A percentile compares a stretch with the other conserved stretches of the same genome.
Conservation (phyloP, 2,113 vertebrate species). For the Macheiramphus alcinus region DNA sequence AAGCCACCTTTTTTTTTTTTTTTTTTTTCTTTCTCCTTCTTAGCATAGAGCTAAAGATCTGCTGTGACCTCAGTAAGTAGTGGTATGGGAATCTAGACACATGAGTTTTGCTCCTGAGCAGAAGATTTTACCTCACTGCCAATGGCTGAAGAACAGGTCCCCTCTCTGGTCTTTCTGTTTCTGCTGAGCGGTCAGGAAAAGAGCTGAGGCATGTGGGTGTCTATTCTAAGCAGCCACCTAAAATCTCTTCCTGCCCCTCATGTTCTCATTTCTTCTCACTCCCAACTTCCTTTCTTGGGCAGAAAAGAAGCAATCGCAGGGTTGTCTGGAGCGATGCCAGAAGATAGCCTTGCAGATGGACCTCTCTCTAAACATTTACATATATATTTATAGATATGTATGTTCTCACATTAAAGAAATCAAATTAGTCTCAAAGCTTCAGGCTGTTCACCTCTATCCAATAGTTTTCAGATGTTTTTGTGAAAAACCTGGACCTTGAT, state of each 20-base stretch:
- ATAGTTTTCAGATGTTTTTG: not conserved
- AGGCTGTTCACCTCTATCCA: not conserved
- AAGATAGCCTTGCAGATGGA: not conserved
- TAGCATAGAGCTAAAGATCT: not conserved
- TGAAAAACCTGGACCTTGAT: not conserved
- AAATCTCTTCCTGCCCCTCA: not conserved
- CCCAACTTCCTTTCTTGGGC: not conserved
- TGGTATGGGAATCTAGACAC: not conserved
- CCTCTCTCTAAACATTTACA: not conserved
- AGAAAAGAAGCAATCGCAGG: not conserved
- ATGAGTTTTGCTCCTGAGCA: not conserved
- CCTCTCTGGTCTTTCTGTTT: not conserved
- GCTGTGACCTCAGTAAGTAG: not conserved
- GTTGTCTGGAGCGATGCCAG: not conserved
- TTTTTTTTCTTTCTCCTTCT: not conserved
- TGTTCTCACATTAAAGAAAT: not conserved
- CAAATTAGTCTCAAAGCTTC: not conserved
- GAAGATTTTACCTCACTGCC: not conserved
- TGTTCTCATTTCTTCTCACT: not conserved
- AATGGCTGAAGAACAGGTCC: not conserved
- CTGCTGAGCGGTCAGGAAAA: not conserved
- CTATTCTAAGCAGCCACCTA: not conserved
- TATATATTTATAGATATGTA: not conserved
- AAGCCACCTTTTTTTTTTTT: rapidly evolving
- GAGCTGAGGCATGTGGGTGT: not conserved